Conservation (phyloP, 2,888 invertebrate genomes). For the Lissonota sp. region DNA sequence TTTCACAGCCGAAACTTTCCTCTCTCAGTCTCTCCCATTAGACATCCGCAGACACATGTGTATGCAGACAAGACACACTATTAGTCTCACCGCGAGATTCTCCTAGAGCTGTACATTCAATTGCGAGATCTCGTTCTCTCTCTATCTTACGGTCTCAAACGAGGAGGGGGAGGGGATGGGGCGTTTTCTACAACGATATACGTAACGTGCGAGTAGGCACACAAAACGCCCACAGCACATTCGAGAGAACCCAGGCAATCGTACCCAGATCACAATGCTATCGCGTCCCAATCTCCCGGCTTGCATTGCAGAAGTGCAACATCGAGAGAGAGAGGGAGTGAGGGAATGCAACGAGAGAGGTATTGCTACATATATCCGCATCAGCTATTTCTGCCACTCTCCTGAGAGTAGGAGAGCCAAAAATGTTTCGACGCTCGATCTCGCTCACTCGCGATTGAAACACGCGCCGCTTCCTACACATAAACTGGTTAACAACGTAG, state of each 20-base stretch:
- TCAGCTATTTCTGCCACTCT: conserved; percentile 63
- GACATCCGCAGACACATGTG: background rate
- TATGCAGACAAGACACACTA: conserved; percentile 46
- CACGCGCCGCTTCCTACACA: conserved; percentile 53
- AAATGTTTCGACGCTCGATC: conserved; percentile 62
- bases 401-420: conserved; percentile 26
- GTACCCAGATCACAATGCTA: conserved; percentile 66
- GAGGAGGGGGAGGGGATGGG: background rate
- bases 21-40: background rate
- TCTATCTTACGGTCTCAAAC: background rate
- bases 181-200: conserved; percentile 33
- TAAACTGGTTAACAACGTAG: background rate
- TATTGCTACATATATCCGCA: conserved; percentile 37
- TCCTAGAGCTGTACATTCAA: conserved; percentile 53
- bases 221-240: conserved; percentile 53
- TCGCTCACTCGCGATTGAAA: conserved; percentile 56
- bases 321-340: conserved; percentile 62
- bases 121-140: conserved; percentile 46
- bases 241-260: conserved; percentile 47
- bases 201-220: conserved; percentile 41
- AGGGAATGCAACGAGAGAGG: background rate
- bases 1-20: background rate
- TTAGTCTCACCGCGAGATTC: conserved; percentile 49
- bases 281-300: conserved; percentile 61
- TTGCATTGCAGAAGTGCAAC: conserved; percentile 62